Conservation (phyloP, 2,888 invertebrate species). For the Anoplius nigerrimus region DNA sequence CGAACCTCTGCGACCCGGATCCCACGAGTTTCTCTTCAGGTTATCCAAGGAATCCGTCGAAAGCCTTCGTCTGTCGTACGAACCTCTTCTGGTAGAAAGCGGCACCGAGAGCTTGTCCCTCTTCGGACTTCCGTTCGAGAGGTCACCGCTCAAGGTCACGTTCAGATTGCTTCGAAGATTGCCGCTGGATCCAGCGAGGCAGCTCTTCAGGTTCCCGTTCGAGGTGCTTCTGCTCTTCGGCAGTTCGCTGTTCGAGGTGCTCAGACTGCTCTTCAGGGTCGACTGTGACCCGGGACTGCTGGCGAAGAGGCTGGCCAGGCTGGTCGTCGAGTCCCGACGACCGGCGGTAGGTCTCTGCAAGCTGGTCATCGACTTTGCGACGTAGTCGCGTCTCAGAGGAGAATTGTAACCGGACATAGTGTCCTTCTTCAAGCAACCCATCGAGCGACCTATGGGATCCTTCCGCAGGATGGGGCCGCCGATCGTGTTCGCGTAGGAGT, state of each 20-base stretch:
- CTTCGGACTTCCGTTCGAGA: conserved; percentile 57
- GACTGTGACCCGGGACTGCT: conserved; percentile 44
- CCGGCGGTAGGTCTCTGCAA: conserved; percentile 59
- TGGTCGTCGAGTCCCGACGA: conserved; percentile 50
- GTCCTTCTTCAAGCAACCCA: conserved; percentile 70
- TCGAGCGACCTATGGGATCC: conserved; percentile 73
- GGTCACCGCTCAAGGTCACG: conserved; percentile 69
- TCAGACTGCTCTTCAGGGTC: conserved; percentile 77
- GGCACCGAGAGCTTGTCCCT: conserved; percentile 54
- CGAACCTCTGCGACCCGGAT: conserved; percentile 80
- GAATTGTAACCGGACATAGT: conserved; percentile 61
- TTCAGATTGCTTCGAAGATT: conserved; percentile 65
- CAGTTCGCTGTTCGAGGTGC: conserved; percentile 70
- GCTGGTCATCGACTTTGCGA: conserved; percentile 71
- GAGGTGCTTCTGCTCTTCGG: conserved; percentile 48
- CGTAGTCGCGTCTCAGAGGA: conserved; percentile 69
- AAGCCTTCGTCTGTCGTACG: conserved; percentile 75
- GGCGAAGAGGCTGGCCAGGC: conserved; percentile 59
- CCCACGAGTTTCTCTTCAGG: conserved; percentile 82
- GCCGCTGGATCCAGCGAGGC: conserved; percentile 64
- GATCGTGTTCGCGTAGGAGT: conserved; percentile 51
- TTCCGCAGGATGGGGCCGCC: conserved; percentile 72
- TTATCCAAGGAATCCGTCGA: conserved; percentile 85
- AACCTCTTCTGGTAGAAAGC: conserved; percentile 74
- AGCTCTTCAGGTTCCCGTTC: conserved; percentile 66